These are phyloP conservation scores for Hydractinia echinata DNA, from an alignment of 30 jellyfish, hydroid and myxozoan genomes.

Conservation along the genomic window DNA sequence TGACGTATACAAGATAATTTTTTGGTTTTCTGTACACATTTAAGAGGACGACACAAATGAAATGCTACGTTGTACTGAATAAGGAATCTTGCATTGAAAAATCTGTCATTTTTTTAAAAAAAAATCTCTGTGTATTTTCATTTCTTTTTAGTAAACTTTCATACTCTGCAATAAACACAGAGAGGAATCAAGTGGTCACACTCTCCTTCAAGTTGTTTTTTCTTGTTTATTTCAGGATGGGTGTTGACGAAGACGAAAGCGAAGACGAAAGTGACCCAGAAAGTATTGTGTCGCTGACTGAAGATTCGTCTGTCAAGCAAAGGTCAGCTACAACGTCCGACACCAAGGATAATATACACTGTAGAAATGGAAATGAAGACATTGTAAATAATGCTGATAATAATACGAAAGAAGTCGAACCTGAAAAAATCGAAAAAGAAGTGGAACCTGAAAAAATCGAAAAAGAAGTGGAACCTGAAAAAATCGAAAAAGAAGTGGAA, in stretches of 20 bases:
- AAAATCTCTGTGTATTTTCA: too few relatives aligned
- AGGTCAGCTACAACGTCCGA: neutral
- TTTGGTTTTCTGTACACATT: too few relatives aligned
- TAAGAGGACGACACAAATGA: too few relatives aligned
- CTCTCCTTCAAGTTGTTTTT: too few relatives aligned
- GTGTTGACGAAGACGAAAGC: slow-evolving; percentile 28
- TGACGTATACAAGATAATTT: too few relatives aligned
- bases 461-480: neutral
- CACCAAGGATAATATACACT: neutral
- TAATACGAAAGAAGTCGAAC: neutral
- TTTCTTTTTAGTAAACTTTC: too few relatives aligned
- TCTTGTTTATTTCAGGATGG: slow-evolving; percentile 10
- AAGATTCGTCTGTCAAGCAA: neutral
- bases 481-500: neutral
- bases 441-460: neutral
- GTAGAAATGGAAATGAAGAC: neutral
- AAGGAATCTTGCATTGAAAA: too few relatives aligned
- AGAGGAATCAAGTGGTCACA: too few relatives aligned
- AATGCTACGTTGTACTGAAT: too few relatives aligned
- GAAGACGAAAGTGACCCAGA: neutral
- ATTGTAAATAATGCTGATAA: neutral
- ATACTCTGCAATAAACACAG: too few relatives aligned
- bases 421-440: neutral
- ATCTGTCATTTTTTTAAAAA: too few relatives aligned
- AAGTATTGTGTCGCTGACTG: neutral